Evolutionary conservation across 2,113 vertebrate species (phyloP).

Genomic region (Hippocampus mohnikei): DNA sequence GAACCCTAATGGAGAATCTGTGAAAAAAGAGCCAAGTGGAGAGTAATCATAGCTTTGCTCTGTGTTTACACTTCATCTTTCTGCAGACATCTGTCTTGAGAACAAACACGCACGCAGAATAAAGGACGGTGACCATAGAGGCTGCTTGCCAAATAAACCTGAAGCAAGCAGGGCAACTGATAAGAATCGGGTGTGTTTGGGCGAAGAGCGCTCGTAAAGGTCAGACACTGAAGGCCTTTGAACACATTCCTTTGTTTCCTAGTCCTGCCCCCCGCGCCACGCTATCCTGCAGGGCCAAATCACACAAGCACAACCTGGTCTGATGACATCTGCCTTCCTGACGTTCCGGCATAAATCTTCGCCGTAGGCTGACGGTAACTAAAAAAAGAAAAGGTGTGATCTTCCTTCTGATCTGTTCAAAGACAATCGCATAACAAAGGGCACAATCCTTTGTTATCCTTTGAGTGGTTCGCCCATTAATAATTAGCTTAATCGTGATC

Average conservation of each 20-base stretch:
- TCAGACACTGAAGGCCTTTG: slow-evolving; percentile 38
- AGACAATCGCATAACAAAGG: not conserved
- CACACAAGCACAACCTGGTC: not conserved
- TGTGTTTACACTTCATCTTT: slow-evolving; percentile 55
- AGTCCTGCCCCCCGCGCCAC: not conserved
- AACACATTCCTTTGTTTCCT: slow-evolving; percentile 41
- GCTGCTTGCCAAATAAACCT: slow-evolving; percentile 51
- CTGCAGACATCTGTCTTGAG: slow-evolving; percentile 50
- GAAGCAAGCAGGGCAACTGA: slow-evolving; percentile 28
- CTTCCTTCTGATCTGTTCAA: not conserved
- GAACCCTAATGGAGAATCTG: slow-evolving; percentile 58
- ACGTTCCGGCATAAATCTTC: not conserved
- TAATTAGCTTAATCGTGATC: not conserved
- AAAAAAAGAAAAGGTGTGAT: not conserved
- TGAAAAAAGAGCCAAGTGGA: slow-evolving; percentile 30
- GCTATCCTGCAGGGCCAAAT: slow-evolving; percentile 3
- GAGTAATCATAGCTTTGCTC: slow-evolving; percentile 55
- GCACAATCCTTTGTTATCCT: not conserved
- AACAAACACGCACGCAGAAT: slow-evolving; percentile 37
- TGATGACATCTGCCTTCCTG: slow-evolving; percentile 1
- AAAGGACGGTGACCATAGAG: slow-evolving; percentile 51
- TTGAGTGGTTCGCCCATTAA: not conserved
- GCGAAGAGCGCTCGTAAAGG: slow-evolving; percentile 30
- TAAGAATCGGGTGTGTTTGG: slow-evolving; percentile 49
- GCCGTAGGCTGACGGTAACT: not conserved